phyloP scores from a whole-genome alignment of 1,140 invertebrate species.

The Cyphomyrmex costatus region DNA sequence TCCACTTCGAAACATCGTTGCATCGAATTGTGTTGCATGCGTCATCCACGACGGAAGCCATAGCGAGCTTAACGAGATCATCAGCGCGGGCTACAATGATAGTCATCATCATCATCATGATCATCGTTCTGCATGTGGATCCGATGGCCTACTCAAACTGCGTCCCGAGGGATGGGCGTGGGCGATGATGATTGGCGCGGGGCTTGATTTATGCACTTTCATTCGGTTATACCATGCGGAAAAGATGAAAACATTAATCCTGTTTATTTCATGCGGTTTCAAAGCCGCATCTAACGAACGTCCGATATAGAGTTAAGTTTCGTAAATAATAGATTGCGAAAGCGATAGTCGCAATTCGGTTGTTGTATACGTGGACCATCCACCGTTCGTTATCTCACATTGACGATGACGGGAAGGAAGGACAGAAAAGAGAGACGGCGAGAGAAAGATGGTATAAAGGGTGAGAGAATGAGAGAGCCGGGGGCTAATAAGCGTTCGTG shows the following conservation, averaged over 20 bases:
- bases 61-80: constrained; percentile 56
- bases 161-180: constrained; percentile 26
- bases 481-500: constrained; percentile 51
- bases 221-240: constrained; percentile 21
- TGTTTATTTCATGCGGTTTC: constrained; percentile 46
- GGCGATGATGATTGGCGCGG: constrained; percentile 44
- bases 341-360: constrained; percentile 52
- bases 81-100: constrained; percentile 78
- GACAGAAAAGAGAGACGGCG: not conserved
- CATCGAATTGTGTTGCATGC: constrained; percentile 19
- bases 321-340: constrained; percentile 59
- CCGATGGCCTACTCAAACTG: constrained; percentile 45
- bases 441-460: not conserved
- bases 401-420: constrained; percentile 17
- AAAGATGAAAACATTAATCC: constrained; percentile 50
- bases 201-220: constrained; percentile 64
- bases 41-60: constrained; percentile 18
- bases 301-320: constrained; percentile 52
- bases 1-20: constrained; percentile 28
- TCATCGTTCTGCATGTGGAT: constrained; percentile 60
- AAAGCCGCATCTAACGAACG: constrained; percentile 46
- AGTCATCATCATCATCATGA: constrained; percentile 81
- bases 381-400: constrained; percentile 65
- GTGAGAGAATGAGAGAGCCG: constrained; percentile 30
- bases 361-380: not conserved